Evolutionary conservation across 1,140 invertebrate species (phyloP), one percentile per base, ranked within the genome.

Genomic region (Aethina tumida): DNA sequence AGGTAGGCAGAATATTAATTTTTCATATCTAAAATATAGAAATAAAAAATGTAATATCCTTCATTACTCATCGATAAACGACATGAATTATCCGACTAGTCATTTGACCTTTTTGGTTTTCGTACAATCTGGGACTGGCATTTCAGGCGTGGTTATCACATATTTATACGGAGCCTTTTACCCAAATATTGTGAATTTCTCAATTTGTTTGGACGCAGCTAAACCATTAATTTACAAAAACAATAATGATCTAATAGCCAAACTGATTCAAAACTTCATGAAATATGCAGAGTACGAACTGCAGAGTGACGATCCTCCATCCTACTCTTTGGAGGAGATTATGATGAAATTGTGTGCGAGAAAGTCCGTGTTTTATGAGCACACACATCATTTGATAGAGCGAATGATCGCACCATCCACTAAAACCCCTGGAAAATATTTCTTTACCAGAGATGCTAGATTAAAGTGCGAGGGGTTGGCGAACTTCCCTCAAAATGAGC

Each of bases 121-220:
- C n/a, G n/a, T n/a, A n/a, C n/a, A n/a, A n/a, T n/a, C n/a, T n/a
- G n/a, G n/a, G n/a, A n/a, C n/a, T n/a, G n/a, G n/a, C n/a, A n/a
- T n/a, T n/a, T n/a, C n/a, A n/a, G n/a, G 77, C 29, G 69, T 68
- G 4, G 68, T 74, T 17, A 62, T 69, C 7, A 52, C 54, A 4
- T 72, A 73, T 45, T 56, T 68, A 5, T 79, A 70, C 45, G 58
- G 69, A 1, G 54, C 64, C 3, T 35, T 70, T 0, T 79, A 66
- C 47, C 73, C 76, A 0, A 60, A 73, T 1, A 64, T 70, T 33
- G 58, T 73, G 1, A 67, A 79, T 35, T 67, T 70, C 43, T 66
- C 71, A 10, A 65, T 81, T 35, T 66, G 66, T 2, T 52, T 81
- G 4, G 79, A 82, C 46, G 63, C 63, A 33, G 56, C 79, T 0